phyloP scores from a whole-genome alignment of 1,140 invertebrate species.

The Aphelenchoides besseyi region DNA sequence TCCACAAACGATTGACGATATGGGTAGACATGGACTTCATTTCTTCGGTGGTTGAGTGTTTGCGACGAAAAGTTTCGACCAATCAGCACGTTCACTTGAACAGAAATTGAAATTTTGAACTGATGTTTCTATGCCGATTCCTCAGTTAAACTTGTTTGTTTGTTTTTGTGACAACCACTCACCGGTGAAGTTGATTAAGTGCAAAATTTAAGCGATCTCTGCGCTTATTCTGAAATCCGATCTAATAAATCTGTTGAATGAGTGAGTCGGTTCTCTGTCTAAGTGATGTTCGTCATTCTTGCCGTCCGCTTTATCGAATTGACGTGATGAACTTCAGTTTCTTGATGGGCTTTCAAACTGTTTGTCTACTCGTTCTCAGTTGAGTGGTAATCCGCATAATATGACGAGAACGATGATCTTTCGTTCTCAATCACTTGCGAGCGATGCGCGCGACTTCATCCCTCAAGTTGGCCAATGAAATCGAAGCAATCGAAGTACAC shows the following conservation, averaged over 20 bases:
- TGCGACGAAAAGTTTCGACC: neutral
- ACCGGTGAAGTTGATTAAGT: neutral
- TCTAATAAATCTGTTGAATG: neutral
- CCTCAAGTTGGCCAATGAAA: neutral
- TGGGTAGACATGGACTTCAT: neutral
- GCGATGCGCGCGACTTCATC: neutral
- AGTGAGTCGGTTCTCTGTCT: neutral
- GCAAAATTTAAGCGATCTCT: neutral
- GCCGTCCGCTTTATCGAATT: neutral
- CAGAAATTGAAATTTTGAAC: too few species aligned
- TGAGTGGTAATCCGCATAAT: neutral
- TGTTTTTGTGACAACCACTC: neutral
- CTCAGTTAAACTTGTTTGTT: neutral
- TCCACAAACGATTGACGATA: conserved; percentile 1
- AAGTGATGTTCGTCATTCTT: neutral
- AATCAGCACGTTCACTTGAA: too few species aligned
- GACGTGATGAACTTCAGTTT: neutral
- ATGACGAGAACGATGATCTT: neutral
- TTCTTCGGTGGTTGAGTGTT: neutral
- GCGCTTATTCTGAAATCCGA: too few species aligned
- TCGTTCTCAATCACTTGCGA: neutral
- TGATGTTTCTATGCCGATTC: neutral
- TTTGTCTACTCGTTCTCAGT: neutral
- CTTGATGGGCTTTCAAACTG: neutral
- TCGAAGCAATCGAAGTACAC: neutral